Evolutionary conservation across 2,888 invertebrate genomes (phyloP), one percentile per base, ranked within the genome.

Genomic region (Melangyna quadrimaculata): DNA sequence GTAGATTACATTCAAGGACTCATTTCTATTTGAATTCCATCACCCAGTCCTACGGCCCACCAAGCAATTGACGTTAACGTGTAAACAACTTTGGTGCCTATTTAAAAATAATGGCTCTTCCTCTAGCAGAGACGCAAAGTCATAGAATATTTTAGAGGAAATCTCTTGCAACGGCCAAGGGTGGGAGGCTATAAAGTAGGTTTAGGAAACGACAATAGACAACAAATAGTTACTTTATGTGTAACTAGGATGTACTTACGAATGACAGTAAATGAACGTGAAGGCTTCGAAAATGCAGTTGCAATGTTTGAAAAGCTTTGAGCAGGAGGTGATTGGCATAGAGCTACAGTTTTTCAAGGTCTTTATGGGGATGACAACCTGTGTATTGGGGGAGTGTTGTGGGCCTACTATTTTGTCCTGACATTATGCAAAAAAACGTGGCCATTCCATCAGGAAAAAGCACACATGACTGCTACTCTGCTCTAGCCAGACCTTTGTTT

Each of bases 271-370:
- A 4, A 14, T 4, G 14, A 37, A 37, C 57, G 35, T 19, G 35
- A 40, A 73, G 55, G 55, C 48, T 73, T 35, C 32, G 22, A 59
- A n/a, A n/a, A 57, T 74, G 65, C 83, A 75, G 65, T 74, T 48
- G 67, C n/a, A 57, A 9, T 67, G 35, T 43, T 55, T 57, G 53
- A 55, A 45, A 32, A 63, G 40, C 32, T 35, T 48, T 53, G 32
- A n/a, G 19, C 59, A 59, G 70, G 29, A 79, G 79, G 71, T 84
- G 74, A 71, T 79, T 79, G 79, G 74, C 75, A 79, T 65, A 84
- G n/a, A n/a, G 27, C 9, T 32, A 35, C 17, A 3, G 6, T 9
- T 59, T 84, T 75, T 84, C 83, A 84, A 84, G 83, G 83, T 79
- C 83, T 61, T 63, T 48, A 29, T 35, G 17, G 53, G 65, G 43